Conservation (phyloP, 2,113 vertebrate genomes). For the Artemisiospiza belli region DNA sequence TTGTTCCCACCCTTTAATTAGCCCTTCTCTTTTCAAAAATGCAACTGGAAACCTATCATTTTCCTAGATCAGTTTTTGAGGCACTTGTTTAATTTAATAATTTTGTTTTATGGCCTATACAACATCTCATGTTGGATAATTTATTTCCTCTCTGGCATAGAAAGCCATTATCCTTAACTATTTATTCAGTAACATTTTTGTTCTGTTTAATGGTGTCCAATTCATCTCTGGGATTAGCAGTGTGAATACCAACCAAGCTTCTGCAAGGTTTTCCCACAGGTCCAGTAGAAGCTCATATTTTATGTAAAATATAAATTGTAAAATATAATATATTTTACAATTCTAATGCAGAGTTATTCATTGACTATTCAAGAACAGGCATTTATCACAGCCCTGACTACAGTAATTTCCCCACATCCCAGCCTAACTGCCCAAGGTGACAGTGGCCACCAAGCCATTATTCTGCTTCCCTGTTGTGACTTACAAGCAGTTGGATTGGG, state of each 20-base stretch:
- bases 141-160: slow-evolving; percentile 2
- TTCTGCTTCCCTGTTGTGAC: background rate
- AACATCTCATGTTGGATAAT: background rate
- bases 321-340: slow-evolving; percentile 18
- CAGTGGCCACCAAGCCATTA: background rate
- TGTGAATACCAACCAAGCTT: background rate
- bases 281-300: slow-evolving; percentile 26
- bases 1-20: background rate
- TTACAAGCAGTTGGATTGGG: background rate
- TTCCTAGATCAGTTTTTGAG: background rate
- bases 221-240: slow-evolving; percentile 36
- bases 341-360: slow-evolving; percentile 19
- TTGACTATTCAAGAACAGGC: background rate
- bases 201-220: slow-evolving; percentile 43
- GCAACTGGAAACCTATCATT: background rate
- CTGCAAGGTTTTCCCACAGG: slow-evolving; percentile 13
- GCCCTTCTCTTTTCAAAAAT: background rate
- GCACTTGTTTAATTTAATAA: background rate
- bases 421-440: slow-evolving; percentile 31
- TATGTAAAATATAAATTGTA: slow-evolving; percentile 37
- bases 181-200: slow-evolving; percentile 53
- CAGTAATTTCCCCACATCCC: background rate
- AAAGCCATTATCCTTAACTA: slow-evolving; percentile 46
- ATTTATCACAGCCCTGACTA: slow-evolving; percentile 15
- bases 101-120: background rate